Percentiles rank a stretch among this genome's conserved stretches.
These are phyloP conservation scores for Oncorhynchus nerka DNA, from an alignment of 2,113 vertebrate genomes.

Conservation along the genomic window DNA sequence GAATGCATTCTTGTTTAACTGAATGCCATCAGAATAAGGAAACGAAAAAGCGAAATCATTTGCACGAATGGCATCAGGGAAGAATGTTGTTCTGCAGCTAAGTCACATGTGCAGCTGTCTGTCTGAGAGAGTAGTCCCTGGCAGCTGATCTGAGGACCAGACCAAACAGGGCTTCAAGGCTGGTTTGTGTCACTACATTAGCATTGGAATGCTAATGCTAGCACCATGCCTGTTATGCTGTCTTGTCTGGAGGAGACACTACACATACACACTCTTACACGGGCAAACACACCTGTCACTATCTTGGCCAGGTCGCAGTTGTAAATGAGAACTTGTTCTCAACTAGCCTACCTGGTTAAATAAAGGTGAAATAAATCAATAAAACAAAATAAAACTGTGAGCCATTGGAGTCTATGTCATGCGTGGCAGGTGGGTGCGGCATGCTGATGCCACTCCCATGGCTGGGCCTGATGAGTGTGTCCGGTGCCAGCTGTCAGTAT, in stretches of 20 bases:
- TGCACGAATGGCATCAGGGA: background rate
- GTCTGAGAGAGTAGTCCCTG: background rate
- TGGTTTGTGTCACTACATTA: background rate
- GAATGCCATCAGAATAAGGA: conserved; percentile 4
- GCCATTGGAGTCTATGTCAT: no score
- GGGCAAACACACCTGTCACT: background rate
- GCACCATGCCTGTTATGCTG: background rate
- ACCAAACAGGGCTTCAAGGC: background rate
- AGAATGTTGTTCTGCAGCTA: background rate
- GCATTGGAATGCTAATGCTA: background rate
- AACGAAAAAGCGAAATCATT: background rate
- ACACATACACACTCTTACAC: background rate
- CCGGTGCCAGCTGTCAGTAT: background rate
- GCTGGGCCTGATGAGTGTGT: background rate
- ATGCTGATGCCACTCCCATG: no score
- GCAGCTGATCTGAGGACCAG: background rate
- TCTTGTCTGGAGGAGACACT: background rate
- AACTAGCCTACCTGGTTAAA: no score
- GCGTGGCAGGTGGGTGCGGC: no score
- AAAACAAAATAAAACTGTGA: no score
- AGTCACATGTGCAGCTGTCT: background rate
- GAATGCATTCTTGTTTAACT: background rate
- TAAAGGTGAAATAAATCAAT: no score
- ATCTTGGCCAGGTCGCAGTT: no score
- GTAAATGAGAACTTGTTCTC: no score